These are phyloP conservation scores for Noctua pronuba DNA, from an alignment of 2,888 invertebrate species.

Conservation along the genomic window DNA sequence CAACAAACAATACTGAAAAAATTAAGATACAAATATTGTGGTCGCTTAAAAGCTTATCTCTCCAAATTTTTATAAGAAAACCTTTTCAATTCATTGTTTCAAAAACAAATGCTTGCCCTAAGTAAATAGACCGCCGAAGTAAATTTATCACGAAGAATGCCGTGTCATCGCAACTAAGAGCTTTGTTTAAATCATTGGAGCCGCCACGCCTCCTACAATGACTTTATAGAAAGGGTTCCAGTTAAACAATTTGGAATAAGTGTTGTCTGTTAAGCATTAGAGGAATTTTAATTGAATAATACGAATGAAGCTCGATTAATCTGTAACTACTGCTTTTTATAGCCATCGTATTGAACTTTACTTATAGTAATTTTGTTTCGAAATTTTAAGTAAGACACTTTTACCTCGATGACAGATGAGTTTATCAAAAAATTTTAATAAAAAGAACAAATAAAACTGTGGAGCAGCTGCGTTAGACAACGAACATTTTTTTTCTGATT, in stretches of 20 bases:
- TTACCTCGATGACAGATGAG: slow-evolving; percentile 63
- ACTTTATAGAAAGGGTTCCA: slow-evolving; percentile 81
- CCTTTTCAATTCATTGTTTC: slow-evolving; percentile 52
- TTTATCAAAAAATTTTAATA: slow-evolving; percentile 52
- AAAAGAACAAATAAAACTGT: slow-evolving; percentile 45
- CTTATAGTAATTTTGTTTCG: slow-evolving; percentile 31
- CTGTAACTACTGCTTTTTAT: slow-evolving; percentile 60
- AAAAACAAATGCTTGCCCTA: slow-evolving; percentile 60
- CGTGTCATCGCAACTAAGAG: slow-evolving; percentile 85
- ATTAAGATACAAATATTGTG: not conserved
- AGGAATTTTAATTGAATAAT: slow-evolving; percentile 80
- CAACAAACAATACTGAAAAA: slow-evolving; percentile 8
- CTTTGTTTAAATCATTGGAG: slow-evolving; percentile 85
- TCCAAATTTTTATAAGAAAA: slow-evolving; percentile 38
- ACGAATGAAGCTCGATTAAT: slow-evolving; percentile 67
- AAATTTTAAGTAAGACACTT: slow-evolving; percentile 49
- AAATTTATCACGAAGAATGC: slow-evolving; percentile 73
- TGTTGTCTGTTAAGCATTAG: slow-evolving; percentile 73
- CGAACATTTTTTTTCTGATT: slow-evolving; percentile 77
- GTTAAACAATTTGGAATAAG: slow-evolving; percentile 80
- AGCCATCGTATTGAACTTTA: slow-evolving; percentile 37
- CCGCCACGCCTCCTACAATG: slow-evolving; percentile 83
- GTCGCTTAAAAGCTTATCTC: not conserved
- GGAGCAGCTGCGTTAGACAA: slow-evolving; percentile 81
- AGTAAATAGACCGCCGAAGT: slow-evolving; percentile 64